These are phyloP conservation scores for Amblyopsis hoosieri DNA, from an alignment of 2,797 vertebrate species.

Conservation along the genomic window DNA sequence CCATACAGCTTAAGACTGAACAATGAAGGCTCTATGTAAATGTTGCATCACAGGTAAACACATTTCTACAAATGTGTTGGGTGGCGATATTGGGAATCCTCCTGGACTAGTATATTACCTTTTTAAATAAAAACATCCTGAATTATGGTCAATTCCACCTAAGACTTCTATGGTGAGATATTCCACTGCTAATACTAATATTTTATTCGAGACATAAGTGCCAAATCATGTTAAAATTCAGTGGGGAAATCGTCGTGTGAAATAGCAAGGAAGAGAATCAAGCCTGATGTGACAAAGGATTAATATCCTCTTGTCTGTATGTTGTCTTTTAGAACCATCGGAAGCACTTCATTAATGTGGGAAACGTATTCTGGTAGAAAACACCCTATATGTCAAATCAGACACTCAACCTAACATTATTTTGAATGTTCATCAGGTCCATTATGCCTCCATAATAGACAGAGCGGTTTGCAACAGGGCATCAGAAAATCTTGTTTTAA, in stretches of 20 bases:
- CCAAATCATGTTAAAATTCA: background rate
- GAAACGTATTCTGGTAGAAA: background rate
- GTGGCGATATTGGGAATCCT: constrained; percentile 9
- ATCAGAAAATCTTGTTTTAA: no score
- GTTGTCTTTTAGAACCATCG: no score
- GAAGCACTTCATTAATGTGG: no score
- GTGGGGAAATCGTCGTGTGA: background rate
- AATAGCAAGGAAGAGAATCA: background rate
- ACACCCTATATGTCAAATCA: background rate
- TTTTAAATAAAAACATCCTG: background rate
- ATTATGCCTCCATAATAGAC: background rate
- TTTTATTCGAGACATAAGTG: no score
- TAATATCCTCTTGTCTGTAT: background rate
- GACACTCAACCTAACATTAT: no score
- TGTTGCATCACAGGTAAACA: constrained; percentile 36
- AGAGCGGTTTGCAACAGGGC: background rate
- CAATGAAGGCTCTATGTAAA: constrained; percentile 58
- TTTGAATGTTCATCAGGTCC: no score
- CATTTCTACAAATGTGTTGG: constrained; percentile 25
- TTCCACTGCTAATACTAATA: constrained; percentile 1
- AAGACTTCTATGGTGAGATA: background rate
- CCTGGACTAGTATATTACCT: background rate
- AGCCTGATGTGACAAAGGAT: background rate
- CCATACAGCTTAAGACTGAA: constrained; percentile 49
- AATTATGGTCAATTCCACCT: background rate